These are phyloP conservation scores for Machimus rusticus DNA, from an alignment of 2,888 invertebrate species.

Conservation along the genomic window DNA sequence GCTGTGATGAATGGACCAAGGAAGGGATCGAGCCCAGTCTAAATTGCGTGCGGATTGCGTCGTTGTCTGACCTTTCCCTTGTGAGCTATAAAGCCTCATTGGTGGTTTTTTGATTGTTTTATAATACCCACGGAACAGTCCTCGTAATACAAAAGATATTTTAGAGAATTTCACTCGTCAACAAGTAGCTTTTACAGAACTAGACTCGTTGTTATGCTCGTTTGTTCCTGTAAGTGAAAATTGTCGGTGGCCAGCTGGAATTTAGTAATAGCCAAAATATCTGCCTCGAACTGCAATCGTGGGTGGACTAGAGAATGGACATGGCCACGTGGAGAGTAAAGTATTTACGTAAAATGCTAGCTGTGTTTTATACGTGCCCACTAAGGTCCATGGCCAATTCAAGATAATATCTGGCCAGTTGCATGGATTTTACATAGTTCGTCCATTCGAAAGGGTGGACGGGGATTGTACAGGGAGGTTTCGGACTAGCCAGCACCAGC, in stretches of 20 bases:
- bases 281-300: neutral
- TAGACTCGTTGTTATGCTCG: neutral
- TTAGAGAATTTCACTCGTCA: neutral
- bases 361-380: neutral
- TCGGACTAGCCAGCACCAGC: neutral
- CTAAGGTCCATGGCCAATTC: neutral
- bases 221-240: neutral
- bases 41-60: neutral
- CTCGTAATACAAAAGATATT: neutral
- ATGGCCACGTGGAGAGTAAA: neutral
- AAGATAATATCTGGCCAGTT: neutral
- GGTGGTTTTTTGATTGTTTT: neutral
- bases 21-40: neutral
- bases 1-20: neutral
- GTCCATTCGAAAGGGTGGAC: neutral
- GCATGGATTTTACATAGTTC: neutral
- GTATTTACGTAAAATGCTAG: neutral
- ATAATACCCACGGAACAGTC: neutral
- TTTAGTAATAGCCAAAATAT: neutral
- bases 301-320: neutral
- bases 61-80: neutral
- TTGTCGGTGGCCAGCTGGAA: neutral
- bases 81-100: neutral
- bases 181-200: neutral
- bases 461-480: neutral